Evolutionary conservation across 1,140 invertebrate species (phyloP), one percentile per base, ranked within the genome.

Genomic region (Marisa cornuarietis): DNA sequence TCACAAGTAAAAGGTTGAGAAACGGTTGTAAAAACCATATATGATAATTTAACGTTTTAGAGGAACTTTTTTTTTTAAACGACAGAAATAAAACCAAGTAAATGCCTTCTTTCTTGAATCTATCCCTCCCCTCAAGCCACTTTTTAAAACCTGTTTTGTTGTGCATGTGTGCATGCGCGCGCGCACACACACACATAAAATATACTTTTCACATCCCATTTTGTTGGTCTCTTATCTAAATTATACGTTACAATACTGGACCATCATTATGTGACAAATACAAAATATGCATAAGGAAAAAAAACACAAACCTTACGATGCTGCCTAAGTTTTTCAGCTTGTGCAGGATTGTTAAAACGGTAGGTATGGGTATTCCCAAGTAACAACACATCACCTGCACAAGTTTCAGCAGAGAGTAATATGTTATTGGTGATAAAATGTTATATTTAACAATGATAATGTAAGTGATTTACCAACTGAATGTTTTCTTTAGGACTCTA

Each of bases 281-380:
- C 31, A 42, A 42, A 42, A 42, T 42, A 42, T 42, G 31, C 31
- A 42, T 42, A 42, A 42, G 6, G 31, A 42, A 42, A 42, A 42
- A 42, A 2, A 2, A 6, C 13, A 71, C 73, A 10, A 83, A 87
- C 85, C 79, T 83, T 69, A 82, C 87, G 83, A 87, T 86, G 83
- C 79, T 87, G 84, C 65, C 96, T 92, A 42, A 97, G 91, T 90
- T 95, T 95, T 14, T 96, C 96, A 22, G 96, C 96, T 90, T 97
- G 96, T 0, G 93, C 95, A 49, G 97, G 97, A 92, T 98, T 96
- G 91, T 97, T 98, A 90, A 96, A 97, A 58, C 96, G 94, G 90
- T 98, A 98, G 93, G 97, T 96, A 88, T 96, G 96, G 69, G 95
- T 96, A 79, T 95, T 94, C 3, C 97, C 97, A 42, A 98, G 92